Conservation (phyloP, 2,113 vertebrate genomes). For the Pristiophorus japonicus region DNA sequence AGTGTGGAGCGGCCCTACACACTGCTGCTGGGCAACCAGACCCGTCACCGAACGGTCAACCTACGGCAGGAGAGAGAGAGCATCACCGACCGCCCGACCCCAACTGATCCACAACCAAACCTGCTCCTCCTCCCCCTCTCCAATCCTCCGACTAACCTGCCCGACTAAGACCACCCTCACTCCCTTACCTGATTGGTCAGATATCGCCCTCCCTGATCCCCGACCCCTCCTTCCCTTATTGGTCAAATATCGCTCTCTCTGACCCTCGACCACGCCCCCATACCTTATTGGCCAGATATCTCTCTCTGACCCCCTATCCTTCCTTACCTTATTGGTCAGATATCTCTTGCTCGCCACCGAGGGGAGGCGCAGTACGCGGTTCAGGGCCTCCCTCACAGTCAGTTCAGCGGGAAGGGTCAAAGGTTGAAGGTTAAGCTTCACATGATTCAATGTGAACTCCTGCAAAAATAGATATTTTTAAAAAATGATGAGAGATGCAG, state of each 20-base stretch:
- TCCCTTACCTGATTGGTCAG: too few relatives aligned
- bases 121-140: neutral
- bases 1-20: conserved; percentile 85
- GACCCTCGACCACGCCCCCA: neutral
- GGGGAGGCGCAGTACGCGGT: conserved; percentile 71
- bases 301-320: neutral
- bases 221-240: too few relatives aligned
- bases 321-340: conserved; percentile 82
- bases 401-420: conserved; percentile 65
- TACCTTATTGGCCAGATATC: neutral
- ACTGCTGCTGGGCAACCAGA: conserved; percentile 89
- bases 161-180: too few relatives aligned
- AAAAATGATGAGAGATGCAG: neutral
- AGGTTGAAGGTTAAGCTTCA: conserved; percentile 43
- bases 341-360: conserved; percentile 86
- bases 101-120: too few relatives aligned
- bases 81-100: neutral
- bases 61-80: conserved; percentile 48
- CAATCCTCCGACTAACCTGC: too few relatives aligned
- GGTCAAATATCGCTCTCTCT: too few relatives aligned
- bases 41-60: conserved; percentile 89
- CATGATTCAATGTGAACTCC: conserved; percentile 65
- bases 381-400: conserved; percentile 62
- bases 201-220: too few relatives aligned
- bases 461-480: conserved; percentile 43